Conservation (phyloP, 2,113 vertebrate species). For the Stictonetta naevosa region DNA sequence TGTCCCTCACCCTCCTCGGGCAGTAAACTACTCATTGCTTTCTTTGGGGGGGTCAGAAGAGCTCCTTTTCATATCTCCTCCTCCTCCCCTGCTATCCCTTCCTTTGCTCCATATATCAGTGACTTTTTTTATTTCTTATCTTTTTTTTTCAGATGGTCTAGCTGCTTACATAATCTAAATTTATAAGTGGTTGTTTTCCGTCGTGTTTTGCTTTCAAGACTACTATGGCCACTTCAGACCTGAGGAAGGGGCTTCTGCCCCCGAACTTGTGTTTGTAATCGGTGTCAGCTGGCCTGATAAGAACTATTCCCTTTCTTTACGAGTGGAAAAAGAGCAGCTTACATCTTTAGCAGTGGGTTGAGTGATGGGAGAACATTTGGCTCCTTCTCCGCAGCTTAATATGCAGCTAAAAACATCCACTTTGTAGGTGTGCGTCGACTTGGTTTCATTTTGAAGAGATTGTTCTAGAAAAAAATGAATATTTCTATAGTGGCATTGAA, state of each 20-base stretch:
- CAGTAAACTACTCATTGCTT: not conserved
- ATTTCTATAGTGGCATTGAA: not conserved
- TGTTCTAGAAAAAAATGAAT: constrained; percentile 35
- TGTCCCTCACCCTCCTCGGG: not conserved
- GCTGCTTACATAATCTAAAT: not conserved
- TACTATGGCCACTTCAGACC: not conserved
- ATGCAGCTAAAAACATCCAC: constrained; percentile 52
- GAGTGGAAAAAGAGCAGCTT: constrained; percentile 35
- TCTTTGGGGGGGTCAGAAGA: not conserved
- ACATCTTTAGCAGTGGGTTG: not conserved
- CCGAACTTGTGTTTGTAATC: not conserved
- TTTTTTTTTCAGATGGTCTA: not conserved
- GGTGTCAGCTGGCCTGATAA: not conserved
- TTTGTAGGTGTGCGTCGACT: constrained; percentile 49
- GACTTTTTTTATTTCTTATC: not conserved
- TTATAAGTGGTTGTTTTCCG: not conserved
- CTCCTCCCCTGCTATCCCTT: not conserved
- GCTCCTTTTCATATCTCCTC: not conserved
- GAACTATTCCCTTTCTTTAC: not conserved
- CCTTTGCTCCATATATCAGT: constrained; percentile 2
- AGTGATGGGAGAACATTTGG: constrained; percentile 49
- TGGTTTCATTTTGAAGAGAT: not conserved
- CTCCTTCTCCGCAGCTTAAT: not conserved
- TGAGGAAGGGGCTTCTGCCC: not conserved
- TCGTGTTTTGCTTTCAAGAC: not conserved